Percentiles rank a stretch among this genome's conserved stretches.
Conservation (phyloP, 64 coral and sea anemone species). For the Hydrozoanthus tunicans region DNA sequence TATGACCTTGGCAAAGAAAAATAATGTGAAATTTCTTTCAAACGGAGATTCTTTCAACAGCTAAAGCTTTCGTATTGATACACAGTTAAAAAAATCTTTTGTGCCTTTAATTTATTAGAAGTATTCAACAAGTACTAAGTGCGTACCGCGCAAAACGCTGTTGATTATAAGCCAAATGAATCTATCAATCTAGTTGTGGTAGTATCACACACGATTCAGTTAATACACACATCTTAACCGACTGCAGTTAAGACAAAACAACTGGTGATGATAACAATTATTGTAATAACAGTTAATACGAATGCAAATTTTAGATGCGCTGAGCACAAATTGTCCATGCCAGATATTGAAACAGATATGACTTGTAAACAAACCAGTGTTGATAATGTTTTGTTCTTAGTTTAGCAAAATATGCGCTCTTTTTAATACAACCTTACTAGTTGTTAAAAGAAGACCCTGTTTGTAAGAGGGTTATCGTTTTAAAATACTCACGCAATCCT, state of each 20-base stretch:
- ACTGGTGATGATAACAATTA: neutral
- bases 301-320: conserved; percentile 18
- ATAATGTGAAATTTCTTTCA: neutral
- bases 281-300: neutral
- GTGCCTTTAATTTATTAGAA: neutral
- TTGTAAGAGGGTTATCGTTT: neutral
- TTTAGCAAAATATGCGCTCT: no score
- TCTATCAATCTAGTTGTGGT: neutral
- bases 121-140: conserved; percentile 6
- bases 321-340: neutral
- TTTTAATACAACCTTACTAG: neutral
- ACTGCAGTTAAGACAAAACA: neutral
- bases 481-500: conserved; percentile 48
- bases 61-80: neutral
- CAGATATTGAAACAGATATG: neutral
- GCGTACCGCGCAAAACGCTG: neutral
- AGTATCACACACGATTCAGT: no score
- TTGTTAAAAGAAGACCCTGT: neutral
- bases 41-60: neutral
- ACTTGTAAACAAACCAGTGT: no score
- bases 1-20: neutral
- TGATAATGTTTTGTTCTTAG: no score
- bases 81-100: conserved; percentile 5
- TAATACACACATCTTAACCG: no score
- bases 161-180: neutral